Percentiles rank a stretch among this genome's conserved stretches.
Evolutionary conservation across 2,113 vertebrate species (phyloP).

Genomic region (Callithrix jacchus): DNA sequence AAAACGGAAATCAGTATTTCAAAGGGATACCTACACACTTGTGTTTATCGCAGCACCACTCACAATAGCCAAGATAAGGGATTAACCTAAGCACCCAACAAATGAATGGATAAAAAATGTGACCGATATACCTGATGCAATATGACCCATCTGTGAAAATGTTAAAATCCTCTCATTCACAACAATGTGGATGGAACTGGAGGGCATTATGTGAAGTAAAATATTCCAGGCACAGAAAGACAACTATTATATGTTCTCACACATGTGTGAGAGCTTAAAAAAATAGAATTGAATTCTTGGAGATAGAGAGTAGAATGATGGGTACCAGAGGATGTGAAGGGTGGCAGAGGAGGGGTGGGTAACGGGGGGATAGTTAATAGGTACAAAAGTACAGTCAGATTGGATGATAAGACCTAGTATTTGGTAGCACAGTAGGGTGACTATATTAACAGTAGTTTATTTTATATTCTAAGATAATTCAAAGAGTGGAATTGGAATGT

Average conservation of each 20-base stretch:
- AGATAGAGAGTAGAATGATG: background rate
- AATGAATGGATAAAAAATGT: background rate
- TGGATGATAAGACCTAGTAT: background rate
- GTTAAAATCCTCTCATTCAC: too few relatives aligned
- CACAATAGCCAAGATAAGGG: background rate
- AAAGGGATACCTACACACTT: background rate
- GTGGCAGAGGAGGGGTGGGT: too few relatives aligned
- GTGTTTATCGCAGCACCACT: background rate
- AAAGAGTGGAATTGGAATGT: background rate
- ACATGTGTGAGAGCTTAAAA: too few relatives aligned
- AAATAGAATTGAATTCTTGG: too few relatives aligned
- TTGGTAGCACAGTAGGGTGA: background rate
- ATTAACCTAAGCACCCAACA: background rate
- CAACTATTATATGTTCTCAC: too few relatives aligned
- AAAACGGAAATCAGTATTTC: background rate
- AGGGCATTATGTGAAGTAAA: too few relatives aligned
- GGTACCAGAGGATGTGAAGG: background rate
- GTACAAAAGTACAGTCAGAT: background rate
- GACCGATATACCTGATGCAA: background rate
- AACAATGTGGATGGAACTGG: too few relatives aligned
- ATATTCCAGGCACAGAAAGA: too few relatives aligned
- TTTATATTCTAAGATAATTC: background rate
- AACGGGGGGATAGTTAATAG: background rate
- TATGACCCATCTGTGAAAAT: background rate
- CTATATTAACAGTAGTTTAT: background rate